Evolutionary conservation across 1,140 invertebrate genomes (phyloP).

Genomic region (Papilio machaon): DNA sequence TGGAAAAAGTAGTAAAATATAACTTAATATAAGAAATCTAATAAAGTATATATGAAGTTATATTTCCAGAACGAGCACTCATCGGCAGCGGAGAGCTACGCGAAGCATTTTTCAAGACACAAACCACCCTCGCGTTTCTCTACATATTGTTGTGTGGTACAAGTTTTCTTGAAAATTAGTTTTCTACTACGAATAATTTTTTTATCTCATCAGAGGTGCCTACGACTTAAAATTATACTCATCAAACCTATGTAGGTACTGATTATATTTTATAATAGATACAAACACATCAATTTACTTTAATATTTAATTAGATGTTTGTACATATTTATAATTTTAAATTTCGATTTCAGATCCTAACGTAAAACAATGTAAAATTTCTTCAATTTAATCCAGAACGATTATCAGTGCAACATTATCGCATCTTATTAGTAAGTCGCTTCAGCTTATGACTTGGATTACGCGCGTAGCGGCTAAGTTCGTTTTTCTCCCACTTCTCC

Average conservation of each 20-base stretch:
- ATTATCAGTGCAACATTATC: too few relatives aligned
- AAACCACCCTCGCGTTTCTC: conserved; percentile 63
- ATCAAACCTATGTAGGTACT: too few relatives aligned
- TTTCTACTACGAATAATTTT: background rate
- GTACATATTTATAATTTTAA: too few relatives aligned
- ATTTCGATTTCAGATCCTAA: too few relatives aligned
- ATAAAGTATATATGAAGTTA: conserved; percentile 37
- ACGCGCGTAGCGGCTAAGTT: conserved; percentile 48
- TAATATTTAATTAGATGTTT: too few relatives aligned
- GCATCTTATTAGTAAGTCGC: too few relatives aligned
- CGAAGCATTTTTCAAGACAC: conserved; percentile 68
- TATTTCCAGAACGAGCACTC: conserved; percentile 46
- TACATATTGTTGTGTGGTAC: conserved; percentile 52
- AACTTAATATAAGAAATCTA: conserved; percentile 38
- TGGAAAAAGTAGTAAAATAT: conserved; percentile 3
- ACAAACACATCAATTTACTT: too few relatives aligned
- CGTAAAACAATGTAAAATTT: too few relatives aligned
- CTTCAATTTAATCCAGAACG: too few relatives aligned
- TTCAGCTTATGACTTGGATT: conserved; percentile 39
- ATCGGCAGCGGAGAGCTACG: conserved; percentile 51
- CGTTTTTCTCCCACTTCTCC: conserved; percentile 63
- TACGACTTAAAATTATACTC: too few relatives aligned
- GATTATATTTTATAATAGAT: too few relatives aligned
- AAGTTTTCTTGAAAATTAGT: conserved; percentile 38
- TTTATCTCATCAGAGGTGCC: too few relatives aligned